Conservation (phyloP, 1,140 invertebrate species). For the Calephelis virginiensis region DNA sequence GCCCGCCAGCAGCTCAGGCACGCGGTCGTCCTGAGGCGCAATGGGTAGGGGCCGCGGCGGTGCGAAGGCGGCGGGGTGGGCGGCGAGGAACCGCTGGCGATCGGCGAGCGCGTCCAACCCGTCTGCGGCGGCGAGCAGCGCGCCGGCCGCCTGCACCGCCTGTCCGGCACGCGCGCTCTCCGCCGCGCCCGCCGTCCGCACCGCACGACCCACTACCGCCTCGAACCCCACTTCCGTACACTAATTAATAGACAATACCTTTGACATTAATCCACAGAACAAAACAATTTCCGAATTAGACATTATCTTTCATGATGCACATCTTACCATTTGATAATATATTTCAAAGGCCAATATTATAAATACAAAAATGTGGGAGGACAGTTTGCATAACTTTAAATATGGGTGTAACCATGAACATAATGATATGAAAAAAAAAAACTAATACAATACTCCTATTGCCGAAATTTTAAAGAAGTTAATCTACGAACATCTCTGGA, state of each 20-base stretch:
- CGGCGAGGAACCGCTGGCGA: conserved; percentile 94
- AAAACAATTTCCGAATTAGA: too few species aligned
- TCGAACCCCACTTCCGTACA: conserved; percentile 65
- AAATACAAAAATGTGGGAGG: too few species aligned
- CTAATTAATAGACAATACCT: conserved; percentile 25
- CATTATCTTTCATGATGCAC: too few species aligned
- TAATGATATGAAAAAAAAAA: too few species aligned
- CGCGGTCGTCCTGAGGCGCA: conserved; percentile 37
- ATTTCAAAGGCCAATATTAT: too few species aligned
- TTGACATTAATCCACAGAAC: too few species aligned
- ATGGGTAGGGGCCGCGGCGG: conserved; percentile 95
- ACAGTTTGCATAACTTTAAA: too few species aligned
- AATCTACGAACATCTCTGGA: too few species aligned
- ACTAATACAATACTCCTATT: too few species aligned
- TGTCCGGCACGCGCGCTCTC: conserved; percentile 40
- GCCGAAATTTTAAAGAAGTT: too few species aligned
- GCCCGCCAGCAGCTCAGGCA: conserved; percentile 81
- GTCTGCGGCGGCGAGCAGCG: conserved; percentile 79
- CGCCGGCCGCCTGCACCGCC: conserved; percentile 36
- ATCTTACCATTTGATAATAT: too few species aligned
- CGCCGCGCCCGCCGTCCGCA: conserved; percentile 46
- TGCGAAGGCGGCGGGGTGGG: conserved; percentile 93
- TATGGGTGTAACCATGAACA: too few species aligned
- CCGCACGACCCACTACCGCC: conserved; percentile 52
- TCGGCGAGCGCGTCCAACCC: conserved; percentile 92